These are phyloP conservation scores for Mus pahari DNA, from an alignment of 2,113 vertebrate genomes.

Conservation along the genomic window DNA sequence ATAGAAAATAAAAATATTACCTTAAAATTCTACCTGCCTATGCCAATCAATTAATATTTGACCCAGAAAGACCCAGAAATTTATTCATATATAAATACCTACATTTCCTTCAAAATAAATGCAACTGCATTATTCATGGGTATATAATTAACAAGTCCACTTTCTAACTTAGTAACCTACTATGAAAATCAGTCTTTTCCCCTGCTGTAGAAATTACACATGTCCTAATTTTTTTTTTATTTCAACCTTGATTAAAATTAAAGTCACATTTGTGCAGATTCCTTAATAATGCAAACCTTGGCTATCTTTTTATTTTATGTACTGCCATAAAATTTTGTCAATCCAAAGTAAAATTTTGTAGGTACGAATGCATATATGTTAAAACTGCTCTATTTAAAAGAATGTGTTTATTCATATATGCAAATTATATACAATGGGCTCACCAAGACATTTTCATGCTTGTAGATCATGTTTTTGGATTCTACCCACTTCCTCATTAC, in stretches of 20 bases:
- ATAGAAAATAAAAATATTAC: not conserved
- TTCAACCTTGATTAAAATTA: constrained; percentile 54
- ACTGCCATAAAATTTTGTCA: not conserved
- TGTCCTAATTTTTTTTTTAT: constrained; percentile 16
- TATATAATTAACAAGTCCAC: not conserved
- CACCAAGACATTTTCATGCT: not conserved
- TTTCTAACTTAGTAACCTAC: constrained; percentile 25
- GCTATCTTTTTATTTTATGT: not conserved
- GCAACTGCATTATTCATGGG: not conserved
- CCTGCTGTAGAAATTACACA: not conserved
- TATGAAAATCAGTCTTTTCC: not conserved
- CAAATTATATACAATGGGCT: not conserved
- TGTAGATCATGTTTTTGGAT: not conserved
- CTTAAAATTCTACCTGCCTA: not conserved
- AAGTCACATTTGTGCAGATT: constrained; percentile 23
- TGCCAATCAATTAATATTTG: not conserved
- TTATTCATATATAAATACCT: not conserved
- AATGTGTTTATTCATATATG: not conserved
- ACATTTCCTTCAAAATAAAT: constrained; percentile 28
- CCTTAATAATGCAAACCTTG: not conserved
- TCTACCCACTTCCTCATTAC: not conserved
- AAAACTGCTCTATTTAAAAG: not conserved
- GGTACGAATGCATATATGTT: not conserved
- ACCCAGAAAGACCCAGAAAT: not conserved
- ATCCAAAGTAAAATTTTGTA: not conserved